Conservation (phyloP, 2,113 vertebrate species). For the Sylvia atricapilla region DNA sequence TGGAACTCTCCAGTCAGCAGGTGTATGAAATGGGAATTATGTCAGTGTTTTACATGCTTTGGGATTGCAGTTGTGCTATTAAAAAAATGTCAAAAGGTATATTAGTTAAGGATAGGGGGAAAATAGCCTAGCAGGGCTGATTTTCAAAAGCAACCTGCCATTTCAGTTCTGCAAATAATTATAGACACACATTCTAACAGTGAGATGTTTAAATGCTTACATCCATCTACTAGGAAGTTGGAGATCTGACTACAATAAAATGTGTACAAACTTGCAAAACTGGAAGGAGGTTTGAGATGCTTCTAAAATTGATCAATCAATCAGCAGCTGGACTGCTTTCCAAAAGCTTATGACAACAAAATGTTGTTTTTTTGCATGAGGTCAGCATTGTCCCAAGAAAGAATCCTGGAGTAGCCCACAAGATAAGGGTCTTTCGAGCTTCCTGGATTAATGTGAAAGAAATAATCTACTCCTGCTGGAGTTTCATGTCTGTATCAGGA, state of each 20-base stretch:
- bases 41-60: background rate
- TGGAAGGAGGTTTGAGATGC: background rate
- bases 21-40: constrained; percentile 34
- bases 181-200: background rate
- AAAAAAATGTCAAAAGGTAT: background rate
- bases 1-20: background rate
- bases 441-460: background rate
- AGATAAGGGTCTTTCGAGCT: background rate
- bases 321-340: background rate
- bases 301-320: background rate
- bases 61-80: background rate
- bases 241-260: constrained; percentile 1
- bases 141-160: background rate
- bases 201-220: background rate
- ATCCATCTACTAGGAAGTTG: background rate
- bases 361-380: background rate
- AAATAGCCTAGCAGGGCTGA: background rate
- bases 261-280: background rate
- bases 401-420: background rate
- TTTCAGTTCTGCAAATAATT: constrained; percentile 45
- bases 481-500: background rate
- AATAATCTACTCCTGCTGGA: background rate
- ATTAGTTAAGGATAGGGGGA: background rate
- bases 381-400: background rate
- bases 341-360: background rate